A percentile compares a stretch with the other conserved stretches of the same genome.
Conservation (phyloP, 2,113 vertebrate species). For the Tachysurus vachellii region DNA sequence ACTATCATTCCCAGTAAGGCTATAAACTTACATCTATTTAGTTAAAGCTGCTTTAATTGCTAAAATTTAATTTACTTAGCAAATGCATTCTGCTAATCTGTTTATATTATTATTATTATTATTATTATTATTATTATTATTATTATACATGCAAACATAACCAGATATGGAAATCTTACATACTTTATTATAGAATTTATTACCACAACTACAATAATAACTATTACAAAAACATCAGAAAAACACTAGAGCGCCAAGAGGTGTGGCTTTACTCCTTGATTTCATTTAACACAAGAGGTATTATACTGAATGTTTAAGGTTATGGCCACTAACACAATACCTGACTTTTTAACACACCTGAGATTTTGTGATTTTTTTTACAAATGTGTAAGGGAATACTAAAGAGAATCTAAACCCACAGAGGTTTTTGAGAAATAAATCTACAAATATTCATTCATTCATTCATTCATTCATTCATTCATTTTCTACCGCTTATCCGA, state of each 20-base stretch:
- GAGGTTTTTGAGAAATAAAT: background rate
- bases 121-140: too few relatives aligned
- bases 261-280: background rate
- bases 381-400: background rate
- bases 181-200: background rate
- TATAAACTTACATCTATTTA: background rate
- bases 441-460: too few relatives aligned
- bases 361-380: constrained; percentile 7
- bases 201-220: background rate
- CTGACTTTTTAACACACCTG: background rate
- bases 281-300: background rate
- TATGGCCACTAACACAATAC: background rate
- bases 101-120: background rate
- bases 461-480: too few relatives aligned
- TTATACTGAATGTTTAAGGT: background rate
- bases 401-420: background rate
- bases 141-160: background rate
- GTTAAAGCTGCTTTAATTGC: background rate
- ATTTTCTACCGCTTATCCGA: too few relatives aligned
- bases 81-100: background rate
- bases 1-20: background rate
- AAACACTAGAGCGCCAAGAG: background rate
- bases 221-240: background rate
- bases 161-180: background rate
- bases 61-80: background rate